A percentile compares a stretch with the other conserved stretches of the same genome.
These are phyloP conservation scores for Ammospiza caudacuta DNA, from an alignment of 2,113 vertebrate genomes.

Conservation along the genomic window DNA sequence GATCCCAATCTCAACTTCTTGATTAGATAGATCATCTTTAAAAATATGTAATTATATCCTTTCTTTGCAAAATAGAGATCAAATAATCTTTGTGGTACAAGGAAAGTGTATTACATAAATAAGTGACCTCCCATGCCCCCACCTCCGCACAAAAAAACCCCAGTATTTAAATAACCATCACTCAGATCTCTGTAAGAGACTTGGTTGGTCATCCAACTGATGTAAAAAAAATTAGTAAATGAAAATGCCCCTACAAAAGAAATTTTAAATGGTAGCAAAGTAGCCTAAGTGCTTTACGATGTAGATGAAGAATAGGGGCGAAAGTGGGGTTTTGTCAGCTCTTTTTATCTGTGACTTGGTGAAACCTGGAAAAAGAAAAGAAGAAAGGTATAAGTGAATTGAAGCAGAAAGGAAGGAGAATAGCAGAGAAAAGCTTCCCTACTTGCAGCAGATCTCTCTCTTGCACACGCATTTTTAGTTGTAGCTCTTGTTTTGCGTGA, in stretches of 20 bases:
- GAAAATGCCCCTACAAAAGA: not conserved
- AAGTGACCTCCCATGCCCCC: not conserved
- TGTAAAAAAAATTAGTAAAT: not conserved
- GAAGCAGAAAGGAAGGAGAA: not conserved
- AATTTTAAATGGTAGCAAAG: not conserved
- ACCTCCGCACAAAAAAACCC: not conserved
- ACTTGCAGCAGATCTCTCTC: not conserved
- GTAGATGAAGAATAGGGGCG: not conserved
- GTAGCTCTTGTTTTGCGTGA: not conserved
- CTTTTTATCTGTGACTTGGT: not conserved
- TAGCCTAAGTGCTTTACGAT: not conserved
- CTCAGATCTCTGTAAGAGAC: not conserved
- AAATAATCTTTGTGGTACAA: not conserved
- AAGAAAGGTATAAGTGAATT: not conserved
- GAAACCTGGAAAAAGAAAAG: not conserved
- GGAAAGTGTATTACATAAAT: not conserved
- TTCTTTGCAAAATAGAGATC: not conserved
- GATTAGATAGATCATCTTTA: not conserved
- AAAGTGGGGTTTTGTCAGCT: not conserved
- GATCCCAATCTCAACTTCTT: not conserved
- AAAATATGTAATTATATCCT: not conserved
- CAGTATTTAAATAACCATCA: not conserved
- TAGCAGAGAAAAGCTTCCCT: not conserved
- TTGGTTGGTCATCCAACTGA: slow-evolving; percentile 37
- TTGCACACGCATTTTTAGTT: not conserved